Conservation (phyloP, 2,113 vertebrate species). For the Neotoma lepida region DNA sequence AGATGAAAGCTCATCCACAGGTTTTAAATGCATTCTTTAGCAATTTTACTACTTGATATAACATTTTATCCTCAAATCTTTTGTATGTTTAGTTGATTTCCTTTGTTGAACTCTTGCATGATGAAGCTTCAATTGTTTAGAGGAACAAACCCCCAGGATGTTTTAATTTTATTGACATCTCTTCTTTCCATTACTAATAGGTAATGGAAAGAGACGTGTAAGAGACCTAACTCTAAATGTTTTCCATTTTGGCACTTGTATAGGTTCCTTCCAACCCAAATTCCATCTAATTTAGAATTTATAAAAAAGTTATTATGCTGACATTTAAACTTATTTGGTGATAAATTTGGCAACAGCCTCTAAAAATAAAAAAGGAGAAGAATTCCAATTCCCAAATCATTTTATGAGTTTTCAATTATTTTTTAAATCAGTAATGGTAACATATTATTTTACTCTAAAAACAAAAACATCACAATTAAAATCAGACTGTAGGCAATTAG, state of each 20-base stretch:
- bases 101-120: not conserved
- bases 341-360: conserved; percentile 2
- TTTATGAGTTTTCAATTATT: conserved; percentile 42
- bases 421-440: not conserved
- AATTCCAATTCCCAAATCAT: conserved; percentile 44
- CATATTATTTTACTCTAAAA: conserved; percentile 27
- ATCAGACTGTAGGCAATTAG: not conserved
- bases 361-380: conserved; percentile 53
- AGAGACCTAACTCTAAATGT: not conserved
- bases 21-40: not conserved
- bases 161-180: not conserved
- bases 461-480: conserved; percentile 39
- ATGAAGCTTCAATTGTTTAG: not conserved
- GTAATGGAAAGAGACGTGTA: conserved; percentile 8
- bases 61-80: not conserved
- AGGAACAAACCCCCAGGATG: not conserved
- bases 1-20: not conserved
- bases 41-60: not conserved
- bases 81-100: conserved; percentile 13
- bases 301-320: conserved; percentile 60
- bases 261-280: conserved; percentile 37
- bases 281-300: conserved; percentile 56
- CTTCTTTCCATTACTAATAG: not conserved
- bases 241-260: conserved; percentile 27
- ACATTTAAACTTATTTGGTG: conserved; percentile 60